These are phyloP conservation scores for Hapalemur alaotrensis DNA, from an alignment of 2,797 vertebrate species.

Conservation along the genomic window DNA sequence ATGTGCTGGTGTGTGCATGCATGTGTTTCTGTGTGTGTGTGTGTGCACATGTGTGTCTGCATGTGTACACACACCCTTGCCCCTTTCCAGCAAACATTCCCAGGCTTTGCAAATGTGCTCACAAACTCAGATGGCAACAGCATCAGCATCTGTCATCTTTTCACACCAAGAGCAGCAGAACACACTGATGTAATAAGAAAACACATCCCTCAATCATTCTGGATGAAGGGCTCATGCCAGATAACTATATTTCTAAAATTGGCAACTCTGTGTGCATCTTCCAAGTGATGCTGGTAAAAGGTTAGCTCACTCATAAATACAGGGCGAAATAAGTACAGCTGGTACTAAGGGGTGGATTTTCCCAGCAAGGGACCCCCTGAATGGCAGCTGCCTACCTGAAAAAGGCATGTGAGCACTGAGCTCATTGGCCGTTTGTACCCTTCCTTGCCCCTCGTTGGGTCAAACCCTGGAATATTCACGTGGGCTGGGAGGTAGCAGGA, in stretches of 20 bases:
- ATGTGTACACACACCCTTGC: not conserved
- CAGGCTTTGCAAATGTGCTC: not conserved
- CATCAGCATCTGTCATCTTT: slow-evolving; percentile 27
- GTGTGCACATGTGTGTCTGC: not conserved
- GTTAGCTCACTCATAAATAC: not conserved
- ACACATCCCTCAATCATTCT: not conserved
- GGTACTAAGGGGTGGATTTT: not conserved
- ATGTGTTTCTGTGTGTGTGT: too few relatives aligned
- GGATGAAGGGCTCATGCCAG: slow-evolving; percentile 3
- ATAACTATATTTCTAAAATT: slow-evolving; percentile 32
- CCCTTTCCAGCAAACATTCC: not conserved
- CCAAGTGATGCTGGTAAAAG: not conserved
- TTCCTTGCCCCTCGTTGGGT: rapidly evolving
- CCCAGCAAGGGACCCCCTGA: not conserved
- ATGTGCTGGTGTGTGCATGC: not conserved
- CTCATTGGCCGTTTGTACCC: not conserved
- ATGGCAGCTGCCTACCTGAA: not conserved
- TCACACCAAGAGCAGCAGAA: not conserved
- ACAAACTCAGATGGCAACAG: not conserved
- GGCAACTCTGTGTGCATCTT: not conserved
- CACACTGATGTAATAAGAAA: not conserved
- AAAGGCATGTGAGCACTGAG: not conserved
- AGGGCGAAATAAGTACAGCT: not conserved
- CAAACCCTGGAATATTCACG: not conserved
- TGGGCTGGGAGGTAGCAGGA: not conserved